Evolutionary conservation across 2,113 vertebrate species (phyloP), one percentile per base, ranked within the genome.

Genomic region (Cyanoderma ruficeps): DNA sequence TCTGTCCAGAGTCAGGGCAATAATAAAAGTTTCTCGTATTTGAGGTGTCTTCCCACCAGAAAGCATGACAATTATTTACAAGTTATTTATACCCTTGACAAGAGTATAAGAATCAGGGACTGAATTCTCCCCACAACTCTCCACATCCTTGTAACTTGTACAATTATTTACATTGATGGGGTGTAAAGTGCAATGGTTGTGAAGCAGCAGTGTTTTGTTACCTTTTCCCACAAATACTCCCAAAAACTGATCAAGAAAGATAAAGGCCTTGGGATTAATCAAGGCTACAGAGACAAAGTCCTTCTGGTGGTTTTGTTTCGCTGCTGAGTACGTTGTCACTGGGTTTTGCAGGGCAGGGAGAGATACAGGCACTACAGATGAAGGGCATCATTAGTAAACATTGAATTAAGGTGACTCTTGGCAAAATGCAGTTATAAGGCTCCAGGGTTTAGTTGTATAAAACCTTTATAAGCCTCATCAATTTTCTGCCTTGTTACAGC

Each of bases 381-480:
- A 92, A 96, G 88, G 88, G 91, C 50, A 2, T 82, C 86, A 94
- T 97, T 95, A 95, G 92, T 61, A 97, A 96, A 90, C 94, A 92
- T 93, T 96, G 88, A 96, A 96, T 96, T 94, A 97, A 96, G 92
- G 94, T 87, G 64, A 83, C 86, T 92, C 87, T 94, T 64, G 64
- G n/a, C 90, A 89, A 94, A 90, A 97, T 39, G 90, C 8, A 81
- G 93, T 90, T 94, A 92, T 68, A 93, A 94, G 80, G 94, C 92
- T 95, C 71, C 86, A 53, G 93, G 94, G 82, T 86, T 86, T 69
- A 49, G 83, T 81, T 95, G 92, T 89, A 89, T 75, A 87, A 97
- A 96, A 76, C 76, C 76, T 93, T 96, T 97, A 96, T 93, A 96
- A 94, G 83, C 49, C 76, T 94, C 96, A 97, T 96, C 92, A 96